Percentiles rank a stretch among this genome's conserved stretches.
phyloP scores from a whole-genome alignment of 1,140 invertebrate genomes.

The Zophobas atratus region DNA sequence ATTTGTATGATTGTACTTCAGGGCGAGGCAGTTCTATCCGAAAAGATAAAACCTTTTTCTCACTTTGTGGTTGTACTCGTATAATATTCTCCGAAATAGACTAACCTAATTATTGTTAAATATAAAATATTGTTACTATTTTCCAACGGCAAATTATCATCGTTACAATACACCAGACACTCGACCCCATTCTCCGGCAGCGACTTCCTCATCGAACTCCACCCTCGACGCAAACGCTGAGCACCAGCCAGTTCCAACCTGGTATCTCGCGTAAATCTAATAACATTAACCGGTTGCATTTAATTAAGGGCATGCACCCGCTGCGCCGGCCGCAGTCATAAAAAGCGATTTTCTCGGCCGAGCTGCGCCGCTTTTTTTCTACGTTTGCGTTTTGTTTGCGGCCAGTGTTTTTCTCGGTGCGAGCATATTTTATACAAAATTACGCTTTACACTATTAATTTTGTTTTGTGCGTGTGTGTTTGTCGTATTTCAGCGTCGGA shows the following conservation, averaged over 20 bases:
- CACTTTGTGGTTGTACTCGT: too few species aligned
- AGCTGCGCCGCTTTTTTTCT: slow-evolving; percentile 10
- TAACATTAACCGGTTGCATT: slow-evolving; percentile 17
- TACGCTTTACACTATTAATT: slow-evolving; percentile 44
- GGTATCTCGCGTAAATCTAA: neutral
- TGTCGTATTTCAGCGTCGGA: slow-evolving; percentile 19
- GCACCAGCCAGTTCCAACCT: neutral
- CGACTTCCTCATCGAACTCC: too few species aligned
- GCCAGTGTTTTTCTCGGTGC: neutral
- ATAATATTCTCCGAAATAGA: too few species aligned
- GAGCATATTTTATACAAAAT: slow-evolving; percentile 42
- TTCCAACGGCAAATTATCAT: too few species aligned
- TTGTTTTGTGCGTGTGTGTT: slow-evolving; percentile 39
- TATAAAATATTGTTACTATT: too few species aligned
- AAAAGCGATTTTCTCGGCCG: slow-evolving; percentile 6
- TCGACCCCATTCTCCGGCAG: too few species aligned
- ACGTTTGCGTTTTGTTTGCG: slow-evolving; percentile 21
- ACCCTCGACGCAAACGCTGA: too few species aligned
- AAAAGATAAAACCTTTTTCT: too few species aligned
- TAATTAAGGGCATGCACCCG: slow-evolving; percentile 13
- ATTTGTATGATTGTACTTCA: too few species aligned
- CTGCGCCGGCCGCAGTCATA: neutral
- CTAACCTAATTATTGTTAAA: too few species aligned
- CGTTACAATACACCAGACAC: too few species aligned
- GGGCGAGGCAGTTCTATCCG: too few species aligned